Percentiles rank a stretch among this genome's conserved stretches.
phyloP scores from a whole-genome alignment of 1,140 invertebrate species.

The Drosophila ananassae region DNA sequence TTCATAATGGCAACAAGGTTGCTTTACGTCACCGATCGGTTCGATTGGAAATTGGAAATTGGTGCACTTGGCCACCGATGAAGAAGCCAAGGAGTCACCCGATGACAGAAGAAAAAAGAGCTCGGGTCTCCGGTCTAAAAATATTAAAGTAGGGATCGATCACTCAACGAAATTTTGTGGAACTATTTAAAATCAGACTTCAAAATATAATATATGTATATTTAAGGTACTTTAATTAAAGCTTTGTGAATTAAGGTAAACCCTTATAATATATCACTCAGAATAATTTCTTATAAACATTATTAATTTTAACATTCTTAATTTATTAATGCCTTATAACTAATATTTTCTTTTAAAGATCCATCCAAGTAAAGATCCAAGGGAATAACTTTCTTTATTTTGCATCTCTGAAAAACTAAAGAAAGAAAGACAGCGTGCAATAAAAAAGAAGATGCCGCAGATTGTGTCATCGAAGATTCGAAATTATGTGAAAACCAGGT shows the following conservation, averaged over 20 bases:
- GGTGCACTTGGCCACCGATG: conserved; percentile 67
- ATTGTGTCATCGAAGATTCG: conserved; percentile 48
- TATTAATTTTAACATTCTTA: no score
- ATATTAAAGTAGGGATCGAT: not conserved
- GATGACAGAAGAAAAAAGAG: conserved; percentile 5
- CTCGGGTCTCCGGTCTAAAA: not conserved
- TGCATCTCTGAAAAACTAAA: conserved; percentile 2
- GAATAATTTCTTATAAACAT: no score
- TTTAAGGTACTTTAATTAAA: no score
- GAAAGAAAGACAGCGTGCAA: conserved; percentile 9
- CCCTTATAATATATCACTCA: no score
- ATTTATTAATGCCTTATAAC: no score
- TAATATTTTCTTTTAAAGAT: no score
- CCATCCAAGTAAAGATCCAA: no score
- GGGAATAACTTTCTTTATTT: not conserved
- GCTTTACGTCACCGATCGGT: conserved; percentile 70
- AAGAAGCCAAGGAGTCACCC: conserved; percentile 47
- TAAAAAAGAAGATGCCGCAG: conserved; percentile 24
- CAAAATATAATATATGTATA: no score
- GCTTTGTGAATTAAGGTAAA: no score
- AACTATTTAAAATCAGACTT: no score
- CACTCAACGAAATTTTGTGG: not conserved
- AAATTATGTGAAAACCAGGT: conserved; percentile 58
- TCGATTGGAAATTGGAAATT: conserved; percentile 64
- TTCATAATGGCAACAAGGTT: conserved; percentile 54